Base-by-base conservation (phyloP, 2,113 vertebrate genomes). In the Colinus virginianus region DNA sequence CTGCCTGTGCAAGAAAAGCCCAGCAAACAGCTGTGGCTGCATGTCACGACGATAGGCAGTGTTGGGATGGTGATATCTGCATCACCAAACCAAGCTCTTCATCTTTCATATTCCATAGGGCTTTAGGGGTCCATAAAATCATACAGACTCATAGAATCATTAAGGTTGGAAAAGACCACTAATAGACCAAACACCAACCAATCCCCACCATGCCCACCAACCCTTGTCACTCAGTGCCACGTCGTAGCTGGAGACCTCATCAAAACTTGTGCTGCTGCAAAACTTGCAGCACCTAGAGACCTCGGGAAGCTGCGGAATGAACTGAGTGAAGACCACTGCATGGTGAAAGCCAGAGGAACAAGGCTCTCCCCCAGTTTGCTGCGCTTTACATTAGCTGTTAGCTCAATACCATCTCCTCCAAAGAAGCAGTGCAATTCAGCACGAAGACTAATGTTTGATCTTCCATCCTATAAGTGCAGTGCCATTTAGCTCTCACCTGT, bases 41-140 rank as follows among this genome's bases (percentile, higher is more conserved):
- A 42, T 0, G 0, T 6, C 18, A 49, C 7, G 1, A 2, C 1
- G 5, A 22, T 55, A 66, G 72, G 59, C 58, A 77, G 10, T 1
- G 6, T 0, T 59, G 26, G 5, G 25, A 4, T 21, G 13, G 9
- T 30, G 23, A 22, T 30, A 7, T 38, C 15, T 69, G 10, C 49
- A 42, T 17, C 4, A 3, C n/a, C 48, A 75, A 7, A 64, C 19
- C 56, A 64, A 66, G 45, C n/a, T 59, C 20, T 79, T 56, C 62
- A 30, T 81, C 32, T 15, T 58, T 5, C 7, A 2, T 43, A 1
- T 64, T 76, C 32, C 7, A 30, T 25, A 32, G 43, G 17, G 28
- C 45, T 40, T 2, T 0, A 28, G 32, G 19, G 26, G n/a, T 30
- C 38, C 51, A 17, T 17, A 30, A 53, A 53, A 30, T 17, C 51